Percentiles rank a stretch among this genome's conserved stretches.
phyloP scores from a whole-genome alignment of 2,113 vertebrate genomes.

The Ceuthmochares aereus region DNA sequence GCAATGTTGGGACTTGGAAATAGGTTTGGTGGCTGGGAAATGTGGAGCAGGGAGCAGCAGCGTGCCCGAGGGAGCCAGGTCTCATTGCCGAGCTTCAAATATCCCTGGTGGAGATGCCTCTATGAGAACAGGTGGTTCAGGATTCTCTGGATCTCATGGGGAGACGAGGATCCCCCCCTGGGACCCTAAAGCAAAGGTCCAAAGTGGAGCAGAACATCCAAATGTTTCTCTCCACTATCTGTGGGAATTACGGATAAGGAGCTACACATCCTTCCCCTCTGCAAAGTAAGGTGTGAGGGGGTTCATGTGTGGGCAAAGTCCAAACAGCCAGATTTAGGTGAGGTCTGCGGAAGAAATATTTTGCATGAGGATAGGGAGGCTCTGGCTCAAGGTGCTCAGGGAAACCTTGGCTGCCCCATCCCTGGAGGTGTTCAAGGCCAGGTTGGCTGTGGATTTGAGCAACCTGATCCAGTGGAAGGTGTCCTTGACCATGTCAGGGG shows the following conservation, averaged over 20 bases:
- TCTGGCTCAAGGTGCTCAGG: no score
- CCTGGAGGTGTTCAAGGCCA: no score
- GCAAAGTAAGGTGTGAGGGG: background rate
- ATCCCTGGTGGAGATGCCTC: background rate
- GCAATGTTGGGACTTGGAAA: fast-evolving
- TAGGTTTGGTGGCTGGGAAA: background rate
- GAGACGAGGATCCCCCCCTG: background rate
- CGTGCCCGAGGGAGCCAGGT: background rate
- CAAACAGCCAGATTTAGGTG: background rate
- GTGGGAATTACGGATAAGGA: background rate
- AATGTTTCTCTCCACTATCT: background rate
- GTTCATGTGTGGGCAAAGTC: background rate
- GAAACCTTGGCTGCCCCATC: no score
- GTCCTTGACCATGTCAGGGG: no score
- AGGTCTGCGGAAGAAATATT: no score
- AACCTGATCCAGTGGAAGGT: no score
- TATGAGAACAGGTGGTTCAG: background rate
- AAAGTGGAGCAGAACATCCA: background rate
- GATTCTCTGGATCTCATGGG: background rate
- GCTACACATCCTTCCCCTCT: background rate
- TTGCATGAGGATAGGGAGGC: no score
- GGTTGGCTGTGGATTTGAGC: no score
- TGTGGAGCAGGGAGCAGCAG: fast-evolving
- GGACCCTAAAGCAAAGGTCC: background rate
- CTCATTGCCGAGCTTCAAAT: background rate